Evolutionary conservation across 2,113 vertebrate genomes (phyloP).

Genomic region (Podarcis raffonei): DNA sequence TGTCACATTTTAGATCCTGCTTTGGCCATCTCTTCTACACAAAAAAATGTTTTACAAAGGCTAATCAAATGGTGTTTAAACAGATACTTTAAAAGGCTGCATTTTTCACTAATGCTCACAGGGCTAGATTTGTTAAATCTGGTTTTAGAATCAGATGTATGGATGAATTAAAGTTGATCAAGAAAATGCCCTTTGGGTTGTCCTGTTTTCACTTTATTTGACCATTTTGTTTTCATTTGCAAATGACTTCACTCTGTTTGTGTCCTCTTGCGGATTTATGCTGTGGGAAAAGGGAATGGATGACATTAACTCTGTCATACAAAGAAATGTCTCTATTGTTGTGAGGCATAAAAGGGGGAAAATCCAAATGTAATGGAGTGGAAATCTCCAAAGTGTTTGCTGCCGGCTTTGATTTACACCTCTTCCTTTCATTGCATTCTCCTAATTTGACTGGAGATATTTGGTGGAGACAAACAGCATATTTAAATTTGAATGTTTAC

Average conservation of each 20-base stretch:
- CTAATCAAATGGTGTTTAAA: not conserved
- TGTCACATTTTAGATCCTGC: not conserved
- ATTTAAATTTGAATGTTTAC: not conserved
- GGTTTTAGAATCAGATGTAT: not conserved
- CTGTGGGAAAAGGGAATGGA: not conserved
- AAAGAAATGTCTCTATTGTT: not conserved
- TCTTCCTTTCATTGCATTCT: not conserved
- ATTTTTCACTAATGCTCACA: not conserved
- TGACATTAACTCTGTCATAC: not conserved
- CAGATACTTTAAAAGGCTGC: not conserved
- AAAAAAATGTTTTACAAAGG: too few species aligned
- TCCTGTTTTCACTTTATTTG: not conserved
- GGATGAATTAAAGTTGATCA: slow-evolving; percentile 38
- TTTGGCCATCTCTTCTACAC: not conserved
- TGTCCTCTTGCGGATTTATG: not conserved
- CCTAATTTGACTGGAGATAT: not conserved
- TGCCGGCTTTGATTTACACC: not conserved
- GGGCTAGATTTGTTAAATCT: slow-evolving; percentile 17
- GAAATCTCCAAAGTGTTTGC: not conserved
- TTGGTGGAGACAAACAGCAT: not conserved
- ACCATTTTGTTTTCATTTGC: not conserved
- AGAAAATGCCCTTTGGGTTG: slow-evolving; percentile 24
- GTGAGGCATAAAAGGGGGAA: not conserved
- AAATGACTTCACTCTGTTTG: not conserved
- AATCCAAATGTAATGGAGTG: not conserved